Conservation (phyloP, 2,113 vertebrate species). For the Tinamus guttatus region DNA sequence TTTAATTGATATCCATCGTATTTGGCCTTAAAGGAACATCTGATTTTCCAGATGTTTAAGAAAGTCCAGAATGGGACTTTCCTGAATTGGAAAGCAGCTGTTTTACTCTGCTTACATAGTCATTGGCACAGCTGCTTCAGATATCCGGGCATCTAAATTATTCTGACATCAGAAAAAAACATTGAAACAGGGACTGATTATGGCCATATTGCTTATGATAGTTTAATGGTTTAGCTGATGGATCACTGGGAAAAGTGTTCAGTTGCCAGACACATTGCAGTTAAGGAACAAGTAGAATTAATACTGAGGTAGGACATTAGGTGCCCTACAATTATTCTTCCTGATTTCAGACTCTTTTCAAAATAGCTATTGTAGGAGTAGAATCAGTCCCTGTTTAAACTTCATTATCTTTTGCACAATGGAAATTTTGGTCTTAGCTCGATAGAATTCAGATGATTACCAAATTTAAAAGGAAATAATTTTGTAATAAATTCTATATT, state of each 20-base stretch:
- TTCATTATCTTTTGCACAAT: not conserved
- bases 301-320: not conserved
- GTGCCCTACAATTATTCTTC: not conserved
- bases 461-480: not conserved
- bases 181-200: conserved; percentile 47
- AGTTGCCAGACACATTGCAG: not conserved
- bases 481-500: not conserved
- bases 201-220: conserved; percentile 36
- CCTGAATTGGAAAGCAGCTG: conserved; percentile 34
- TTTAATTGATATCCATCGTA: not conserved
- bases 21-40: not conserved
- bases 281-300: not conserved
- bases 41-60: conserved; percentile 41
- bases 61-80: not conserved
- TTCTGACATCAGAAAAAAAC: conserved; percentile 48
- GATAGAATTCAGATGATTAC: not conserved
- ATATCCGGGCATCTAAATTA: conserved; percentile 67
- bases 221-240: conserved; percentile 47
- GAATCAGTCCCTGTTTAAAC: not conserved
- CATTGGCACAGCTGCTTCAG: conserved; percentile 61
- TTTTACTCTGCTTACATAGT: conserved; percentile 42
- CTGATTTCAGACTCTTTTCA: not conserved
- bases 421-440: not conserved
- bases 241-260: conserved; percentile 26
- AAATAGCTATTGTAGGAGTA: not conserved